Conservation (phyloP, 2,113 vertebrate species). For the Bujurquina vittata region DNA sequence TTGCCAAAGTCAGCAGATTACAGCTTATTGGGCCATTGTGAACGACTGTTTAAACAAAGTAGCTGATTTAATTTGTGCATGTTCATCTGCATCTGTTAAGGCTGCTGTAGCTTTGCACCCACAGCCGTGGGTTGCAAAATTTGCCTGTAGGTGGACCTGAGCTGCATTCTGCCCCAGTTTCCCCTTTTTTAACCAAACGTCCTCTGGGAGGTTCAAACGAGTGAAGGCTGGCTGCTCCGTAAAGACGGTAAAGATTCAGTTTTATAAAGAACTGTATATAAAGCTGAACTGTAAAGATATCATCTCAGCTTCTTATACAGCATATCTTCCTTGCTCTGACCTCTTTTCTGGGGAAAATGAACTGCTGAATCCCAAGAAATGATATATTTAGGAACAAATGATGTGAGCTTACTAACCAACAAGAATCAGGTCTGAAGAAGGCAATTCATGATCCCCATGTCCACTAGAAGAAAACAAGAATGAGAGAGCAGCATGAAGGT, state of each 20-base stretch:
- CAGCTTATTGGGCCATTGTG: not conserved
- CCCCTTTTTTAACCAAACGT: not conserved
- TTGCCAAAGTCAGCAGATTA: not conserved
- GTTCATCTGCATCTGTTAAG: not conserved
- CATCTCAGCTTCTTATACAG: not conserved
- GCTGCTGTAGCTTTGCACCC: not conserved
- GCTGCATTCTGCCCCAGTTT: not conserved
- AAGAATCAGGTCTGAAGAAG: not conserved
- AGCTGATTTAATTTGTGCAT: not conserved
- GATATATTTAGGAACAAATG: not conserved
- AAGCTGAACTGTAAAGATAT: no score
- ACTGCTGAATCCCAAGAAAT: not conserved
- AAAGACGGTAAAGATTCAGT: rapidly evolving
- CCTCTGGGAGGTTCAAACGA: not conserved
- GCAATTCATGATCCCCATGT: not conserved
- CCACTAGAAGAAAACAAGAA: not conserved
- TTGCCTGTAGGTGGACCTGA: not conserved
- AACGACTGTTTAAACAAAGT: not conserved
- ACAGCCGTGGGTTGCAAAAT: not conserved
- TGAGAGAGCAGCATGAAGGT: rapidly evolving
- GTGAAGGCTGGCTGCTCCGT: no score
- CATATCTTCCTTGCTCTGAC: not conserved
- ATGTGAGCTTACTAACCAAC: not conserved
- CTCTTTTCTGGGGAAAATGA: not conserved
- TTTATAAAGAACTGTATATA: not conserved